phyloP scores from a whole-genome alignment of 2,113 vertebrate genomes.

The Empidonax traillii region DNA sequence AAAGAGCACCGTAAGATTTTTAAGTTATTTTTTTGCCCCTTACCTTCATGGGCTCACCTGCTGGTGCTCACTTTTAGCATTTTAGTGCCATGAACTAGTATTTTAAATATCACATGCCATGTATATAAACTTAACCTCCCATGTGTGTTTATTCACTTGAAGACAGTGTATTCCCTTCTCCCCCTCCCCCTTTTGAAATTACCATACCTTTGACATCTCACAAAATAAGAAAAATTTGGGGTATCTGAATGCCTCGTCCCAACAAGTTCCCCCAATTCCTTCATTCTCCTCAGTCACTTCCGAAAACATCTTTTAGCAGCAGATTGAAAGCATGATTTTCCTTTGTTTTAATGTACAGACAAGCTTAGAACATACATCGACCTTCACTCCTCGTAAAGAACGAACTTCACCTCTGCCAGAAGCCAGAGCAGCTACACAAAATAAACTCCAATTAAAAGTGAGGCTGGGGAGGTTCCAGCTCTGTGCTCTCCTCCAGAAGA shows the following conservation, averaged over 20 bases:
- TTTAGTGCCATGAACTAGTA: neutral
- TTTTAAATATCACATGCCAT: neutral
- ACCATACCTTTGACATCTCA: neutral
- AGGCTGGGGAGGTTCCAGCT: neutral
- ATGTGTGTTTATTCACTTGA: neutral
- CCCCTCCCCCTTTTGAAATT: neutral
- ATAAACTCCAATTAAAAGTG: neutral
- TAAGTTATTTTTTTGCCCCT: neutral
- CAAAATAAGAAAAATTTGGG: neutral
- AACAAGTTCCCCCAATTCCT: neutral
- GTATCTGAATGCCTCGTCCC: neutral
- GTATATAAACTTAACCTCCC: neutral
- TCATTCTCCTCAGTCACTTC: neutral
- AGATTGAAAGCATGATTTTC: neutral
- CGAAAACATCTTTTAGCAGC: neutral
- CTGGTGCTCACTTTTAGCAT: neutral
- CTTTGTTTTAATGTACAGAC: neutral
- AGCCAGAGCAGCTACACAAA: neutral
- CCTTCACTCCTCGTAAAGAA: neutral
- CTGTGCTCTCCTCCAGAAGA: neutral
- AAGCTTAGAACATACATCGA: neutral
- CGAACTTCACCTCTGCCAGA: neutral
- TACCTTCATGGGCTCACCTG: neutral
- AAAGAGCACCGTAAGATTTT: neutral
- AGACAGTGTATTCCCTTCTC: neutral